phyloP scores from a whole-genome alignment of 1,140 invertebrate genomes.

The Pygmarrhopalites habei region DNA sequence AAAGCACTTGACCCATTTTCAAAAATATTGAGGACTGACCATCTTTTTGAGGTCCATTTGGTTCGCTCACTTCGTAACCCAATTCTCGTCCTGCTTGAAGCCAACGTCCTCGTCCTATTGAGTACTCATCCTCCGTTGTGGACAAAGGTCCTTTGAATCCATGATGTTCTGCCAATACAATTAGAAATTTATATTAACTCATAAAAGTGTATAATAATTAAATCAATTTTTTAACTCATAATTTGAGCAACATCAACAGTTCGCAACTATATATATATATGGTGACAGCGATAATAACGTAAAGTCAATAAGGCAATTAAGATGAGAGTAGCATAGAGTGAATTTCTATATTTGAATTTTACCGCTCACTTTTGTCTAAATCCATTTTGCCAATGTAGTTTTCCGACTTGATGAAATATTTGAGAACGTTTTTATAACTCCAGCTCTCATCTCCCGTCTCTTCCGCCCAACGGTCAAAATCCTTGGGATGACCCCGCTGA shows the following conservation, averaged over 20 bases:
- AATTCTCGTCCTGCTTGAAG: slow-evolving; percentile 14
- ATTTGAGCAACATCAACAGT: too few species aligned
- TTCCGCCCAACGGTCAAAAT: slow-evolving; percentile 75
- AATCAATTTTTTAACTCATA: too few species aligned
- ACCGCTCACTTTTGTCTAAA: too few species aligned
- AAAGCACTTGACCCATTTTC: background rate
- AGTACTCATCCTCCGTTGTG: background rate
- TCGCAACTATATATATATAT: too few species aligned
- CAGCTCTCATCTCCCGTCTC: slow-evolving; percentile 50
- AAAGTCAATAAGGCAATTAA: too few species aligned
- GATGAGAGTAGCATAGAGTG: too few species aligned
- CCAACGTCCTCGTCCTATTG: background rate
- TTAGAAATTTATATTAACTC: too few species aligned
- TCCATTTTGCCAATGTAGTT: slow-evolving; percentile 44
- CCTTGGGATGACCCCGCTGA: slow-evolving; percentile 42
- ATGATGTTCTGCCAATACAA: too few species aligned
- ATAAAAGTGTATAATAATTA: too few species aligned
- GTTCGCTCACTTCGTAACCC: slow-evolving; percentile 6
- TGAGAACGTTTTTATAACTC: slow-evolving; percentile 57
- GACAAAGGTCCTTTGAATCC: too few species aligned
- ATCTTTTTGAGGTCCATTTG: slow-evolving; percentile 10
- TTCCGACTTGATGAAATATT: slow-evolving; percentile 47
- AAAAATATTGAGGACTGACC: slow-evolving; percentile 1
- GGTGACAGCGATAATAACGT: too few species aligned
- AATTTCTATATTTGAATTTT: too few species aligned